These are phyloP conservation scores for Spheniscus mendiculus DNA, from an alignment of 2,113 vertebrate species.

Conservation along the genomic window DNA sequence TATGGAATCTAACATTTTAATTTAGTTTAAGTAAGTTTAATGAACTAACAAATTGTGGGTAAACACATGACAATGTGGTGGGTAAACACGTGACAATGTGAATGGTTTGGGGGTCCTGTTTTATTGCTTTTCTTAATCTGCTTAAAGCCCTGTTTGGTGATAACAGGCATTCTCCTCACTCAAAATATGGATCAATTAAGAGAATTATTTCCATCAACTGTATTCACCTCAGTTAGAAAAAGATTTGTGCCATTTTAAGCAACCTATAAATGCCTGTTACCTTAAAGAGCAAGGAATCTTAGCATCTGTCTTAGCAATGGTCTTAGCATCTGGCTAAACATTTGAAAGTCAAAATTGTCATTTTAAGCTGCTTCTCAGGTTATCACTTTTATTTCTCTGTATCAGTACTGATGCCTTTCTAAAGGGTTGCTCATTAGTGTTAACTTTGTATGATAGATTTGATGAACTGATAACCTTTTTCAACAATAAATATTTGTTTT, in stretches of 20 bases:
- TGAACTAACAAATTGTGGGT: background rate
- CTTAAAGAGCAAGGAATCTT: background rate
- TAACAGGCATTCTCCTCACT: background rate
- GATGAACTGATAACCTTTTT: background rate
- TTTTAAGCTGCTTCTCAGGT: background rate
- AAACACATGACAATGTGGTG: background rate
- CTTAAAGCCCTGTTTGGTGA: background rate
- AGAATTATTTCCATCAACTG: background rate
- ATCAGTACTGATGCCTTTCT: background rate
- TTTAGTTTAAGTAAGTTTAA: background rate
- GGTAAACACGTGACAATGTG: background rate
- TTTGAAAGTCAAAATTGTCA: background rate
- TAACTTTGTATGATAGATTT: background rate
- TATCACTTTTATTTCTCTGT: background rate
- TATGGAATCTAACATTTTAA: background rate
- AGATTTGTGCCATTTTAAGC: background rate
- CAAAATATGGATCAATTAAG: background rate
- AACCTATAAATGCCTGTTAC: background rate
- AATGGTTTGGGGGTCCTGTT: background rate
- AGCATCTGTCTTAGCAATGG: too few species aligned
- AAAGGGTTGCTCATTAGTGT: background rate
- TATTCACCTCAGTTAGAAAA: background rate
- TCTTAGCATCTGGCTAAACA: background rate
- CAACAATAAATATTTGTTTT: background rate
- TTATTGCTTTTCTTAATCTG: background rate